Conservation (phyloP, 2,888 invertebrate genomes). For the Cryptus viduatorius region DNA sequence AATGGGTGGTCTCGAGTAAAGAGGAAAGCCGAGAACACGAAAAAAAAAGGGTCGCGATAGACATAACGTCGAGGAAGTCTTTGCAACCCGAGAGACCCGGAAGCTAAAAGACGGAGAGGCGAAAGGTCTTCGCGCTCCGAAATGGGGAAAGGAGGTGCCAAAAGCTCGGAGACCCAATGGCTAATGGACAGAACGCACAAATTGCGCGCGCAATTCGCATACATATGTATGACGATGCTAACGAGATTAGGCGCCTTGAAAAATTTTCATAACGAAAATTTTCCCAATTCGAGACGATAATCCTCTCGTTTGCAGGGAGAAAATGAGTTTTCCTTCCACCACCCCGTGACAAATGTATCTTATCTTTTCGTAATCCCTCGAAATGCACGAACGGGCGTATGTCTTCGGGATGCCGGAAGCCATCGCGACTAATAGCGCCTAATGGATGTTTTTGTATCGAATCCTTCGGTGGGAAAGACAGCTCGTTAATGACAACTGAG, state of each 20-base stretch:
- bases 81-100: too few species aligned
- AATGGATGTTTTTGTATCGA: conserved; percentile 66
- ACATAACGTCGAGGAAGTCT: too few species aligned
- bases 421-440: conserved; percentile 69
- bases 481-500: conserved; percentile 56
- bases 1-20: too few species aligned
- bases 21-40: too few species aligned
- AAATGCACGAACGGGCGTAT: conserved; percentile 41
- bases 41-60: too few species aligned
- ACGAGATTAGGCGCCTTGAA: not conserved
- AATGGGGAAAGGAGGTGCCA: conserved; percentile 80
- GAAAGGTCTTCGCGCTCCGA: conserved; percentile 18
- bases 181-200: conserved; percentile 68
- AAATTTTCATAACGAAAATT: not conserved
- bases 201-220: conserved; percentile 35
- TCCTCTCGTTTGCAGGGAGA: conserved; percentile 30
- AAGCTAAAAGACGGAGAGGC: too few species aligned
- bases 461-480: conserved; percentile 48
- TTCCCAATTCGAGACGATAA: conserved; percentile 30
- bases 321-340: conserved; percentile 45
- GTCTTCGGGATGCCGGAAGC: conserved; percentile 58
- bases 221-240: conserved; percentile 28
- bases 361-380: conserved; percentile 43
- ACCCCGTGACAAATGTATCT: conserved; percentile 13
- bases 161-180: conserved; percentile 71